A percentile compares a stretch with the other conserved stretches of the same genome.
Conservation (phyloP, 2,113 vertebrate genomes). For the Chlorodrepanis virens region DNA sequence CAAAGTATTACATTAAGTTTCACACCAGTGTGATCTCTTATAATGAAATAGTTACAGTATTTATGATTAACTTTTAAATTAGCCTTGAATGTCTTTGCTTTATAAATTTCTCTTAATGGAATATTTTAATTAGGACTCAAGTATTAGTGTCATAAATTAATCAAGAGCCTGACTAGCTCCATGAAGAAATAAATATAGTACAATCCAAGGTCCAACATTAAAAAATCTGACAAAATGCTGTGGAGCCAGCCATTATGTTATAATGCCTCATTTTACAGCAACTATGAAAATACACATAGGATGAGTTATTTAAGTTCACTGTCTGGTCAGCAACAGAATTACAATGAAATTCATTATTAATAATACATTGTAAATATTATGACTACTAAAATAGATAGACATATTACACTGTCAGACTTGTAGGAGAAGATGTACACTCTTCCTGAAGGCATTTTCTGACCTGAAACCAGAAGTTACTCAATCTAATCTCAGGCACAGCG, state of each 20-base stretch:
- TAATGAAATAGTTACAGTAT: not conserved
- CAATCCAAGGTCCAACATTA: not conserved
- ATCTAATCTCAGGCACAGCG: rapidly evolving
- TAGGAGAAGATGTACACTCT: not conserved
- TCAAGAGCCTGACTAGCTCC: not conserved
- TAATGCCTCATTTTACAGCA: not conserved
- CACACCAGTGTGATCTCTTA: not conserved
- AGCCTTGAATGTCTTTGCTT: not conserved
- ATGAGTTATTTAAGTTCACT: conserved; percentile 47
- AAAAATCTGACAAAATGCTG: not conserved
- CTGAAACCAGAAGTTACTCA: not conserved
- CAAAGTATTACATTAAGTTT: not conserved
- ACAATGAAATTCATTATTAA: conserved; percentile 44
- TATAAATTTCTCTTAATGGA: not conserved
- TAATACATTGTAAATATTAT: conserved; percentile 38
- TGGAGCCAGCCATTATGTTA: not conserved
- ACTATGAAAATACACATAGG: not conserved
- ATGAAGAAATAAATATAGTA: not conserved
- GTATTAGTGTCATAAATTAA: not conserved
- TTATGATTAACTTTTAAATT: not conserved
- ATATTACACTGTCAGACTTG: conserved; percentile 12
- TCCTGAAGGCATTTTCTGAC: conserved; percentile 40
- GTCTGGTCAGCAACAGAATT: conserved; percentile 28
- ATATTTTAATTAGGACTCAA: not conserved
- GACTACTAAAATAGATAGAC: conserved; percentile 10